phyloP scores from a whole-genome alignment of 2,797 vertebrate species.

The Notolepis coatsorum region DNA sequence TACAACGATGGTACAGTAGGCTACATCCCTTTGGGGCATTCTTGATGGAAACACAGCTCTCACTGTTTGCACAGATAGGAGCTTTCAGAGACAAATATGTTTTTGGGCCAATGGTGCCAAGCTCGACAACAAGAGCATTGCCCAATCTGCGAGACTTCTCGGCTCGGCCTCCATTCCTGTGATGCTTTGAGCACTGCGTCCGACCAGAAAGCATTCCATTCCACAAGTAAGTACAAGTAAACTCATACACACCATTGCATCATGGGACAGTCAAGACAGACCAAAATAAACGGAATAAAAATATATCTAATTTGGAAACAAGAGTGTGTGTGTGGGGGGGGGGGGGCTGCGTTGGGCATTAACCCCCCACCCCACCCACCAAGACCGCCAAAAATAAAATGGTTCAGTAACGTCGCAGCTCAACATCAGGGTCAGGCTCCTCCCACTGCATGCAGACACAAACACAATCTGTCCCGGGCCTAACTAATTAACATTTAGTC shows the following conservation, averaged over 20 bases:
- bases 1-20: conserved; percentile 6
- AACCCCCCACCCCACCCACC: background rate
- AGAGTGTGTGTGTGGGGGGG: background rate
- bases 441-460: no score
- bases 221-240: conserved; percentile 77
- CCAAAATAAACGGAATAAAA: conserved; percentile 63
- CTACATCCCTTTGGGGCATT: conserved; percentile 47
- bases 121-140: conserved; percentile 46
- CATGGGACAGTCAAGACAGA: conserved; percentile 56
- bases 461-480: no score
- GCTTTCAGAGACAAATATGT: conserved; percentile 35
- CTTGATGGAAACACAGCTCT: conserved; percentile 47
- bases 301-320: conserved; percentile 24
- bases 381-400: background rate
- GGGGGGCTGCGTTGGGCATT: no score
- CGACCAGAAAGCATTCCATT: conserved; percentile 73
- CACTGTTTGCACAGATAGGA: conserved; percentile 54
- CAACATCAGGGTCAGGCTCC: no score
- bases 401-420: background rate
- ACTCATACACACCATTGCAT: conserved; percentile 53
- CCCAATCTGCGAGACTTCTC: conserved; percentile 65
- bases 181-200: conserved; percentile 65
- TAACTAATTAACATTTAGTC: no score
- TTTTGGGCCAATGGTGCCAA: conserved; percentile 16
- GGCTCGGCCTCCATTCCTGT: conserved; percentile 65